phyloP scores from a whole-genome alignment of 1,140 invertebrate species.

The Calliphora vicina region DNA sequence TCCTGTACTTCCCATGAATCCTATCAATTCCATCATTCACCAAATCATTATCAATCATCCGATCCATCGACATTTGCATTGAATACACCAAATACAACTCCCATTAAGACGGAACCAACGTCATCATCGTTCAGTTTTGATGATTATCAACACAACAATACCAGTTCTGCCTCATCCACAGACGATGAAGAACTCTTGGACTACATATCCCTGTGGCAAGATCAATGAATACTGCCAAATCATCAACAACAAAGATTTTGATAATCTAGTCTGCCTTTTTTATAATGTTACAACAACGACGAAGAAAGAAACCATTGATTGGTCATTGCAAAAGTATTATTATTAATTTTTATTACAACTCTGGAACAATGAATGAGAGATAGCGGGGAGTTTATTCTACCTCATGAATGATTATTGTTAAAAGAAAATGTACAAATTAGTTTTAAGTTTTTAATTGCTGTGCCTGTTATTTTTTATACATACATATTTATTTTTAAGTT shows the following conservation, averaged over 20 bases:
- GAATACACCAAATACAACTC: slow-evolving; percentile 65
- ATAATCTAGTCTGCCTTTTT: slow-evolving; percentile 46
- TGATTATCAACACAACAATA: neutral
- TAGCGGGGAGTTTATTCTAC: neutral
- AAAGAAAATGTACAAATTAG: slow-evolving; percentile 41
- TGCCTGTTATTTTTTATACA: slow-evolving; percentile 49
- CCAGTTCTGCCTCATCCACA: slow-evolving; percentile 51
- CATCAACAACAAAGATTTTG: neutral
- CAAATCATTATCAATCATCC: slow-evolving; percentile 29
- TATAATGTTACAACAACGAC: neutral
- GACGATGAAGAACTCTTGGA: slow-evolving; percentile 93
- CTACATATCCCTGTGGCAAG: slow-evolving; percentile 87
- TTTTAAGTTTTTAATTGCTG: slow-evolving; percentile 45
- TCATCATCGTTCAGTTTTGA: slow-evolving; percentile 64
- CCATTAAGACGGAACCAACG: slow-evolving; percentile 68
- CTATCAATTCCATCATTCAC: slow-evolving; percentile 17
- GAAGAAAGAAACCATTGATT: slow-evolving; percentile 45
- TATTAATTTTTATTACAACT: slow-evolving; percentile 8
- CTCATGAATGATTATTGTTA: slow-evolving; percentile 31
- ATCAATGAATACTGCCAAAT: slow-evolving; percentile 51
- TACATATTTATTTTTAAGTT: slow-evolving; percentile 42
- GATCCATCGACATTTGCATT: neutral
- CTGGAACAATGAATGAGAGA: too few relatives aligned
- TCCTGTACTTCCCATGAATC: slow-evolving; percentile 38
- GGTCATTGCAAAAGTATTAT: slow-evolving; percentile 53